Evolutionary conservation across 1,140 invertebrate genomes (phyloP), one percentile per base, ranked within the genome.

Genomic region (Drosophila orena): DNA sequence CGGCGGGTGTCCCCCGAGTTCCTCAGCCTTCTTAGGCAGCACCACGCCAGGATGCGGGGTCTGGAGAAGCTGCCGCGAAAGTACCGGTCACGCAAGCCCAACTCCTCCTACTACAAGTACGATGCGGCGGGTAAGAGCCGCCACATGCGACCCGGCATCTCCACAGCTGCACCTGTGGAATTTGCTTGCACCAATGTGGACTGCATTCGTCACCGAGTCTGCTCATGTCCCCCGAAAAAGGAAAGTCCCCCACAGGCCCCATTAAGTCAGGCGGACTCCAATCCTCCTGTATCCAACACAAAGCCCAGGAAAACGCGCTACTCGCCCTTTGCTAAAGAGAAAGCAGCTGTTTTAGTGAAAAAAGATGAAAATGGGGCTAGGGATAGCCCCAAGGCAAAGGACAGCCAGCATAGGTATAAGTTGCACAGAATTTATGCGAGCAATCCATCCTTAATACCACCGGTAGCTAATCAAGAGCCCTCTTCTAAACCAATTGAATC

Each of bases 31-130:
- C 49, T 75, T 2, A 37, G 55, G 27, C 54, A 73, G 7, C 30
- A 75, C 35, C 35, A 75, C 1, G 34, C 10, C 22, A 53, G 30
- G 14, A 35, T 15, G n/a, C 40, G 6, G 20, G 38, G 30, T 6
- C 7, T 60, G 2, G 27, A 35, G 12, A 35, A 47, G 7, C n/a
- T 52, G 37, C 37, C 14, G 6, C 17, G 40, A 2, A 43, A 55
- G 20, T 50, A 44, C 7, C 46, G 38, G 1, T 22, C 7, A 0
- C 15, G 27, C 12, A 42, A 40, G 40, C 69, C 47, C 3, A 65
- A 34, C 15, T 75, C 58, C n/a, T 30, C 52, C 10, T 65, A 58
- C 15, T 75, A 75, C 53, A 73, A 73, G 4, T 75, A 65, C 34
- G 46, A 73, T 44, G n/a, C 17, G 10, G 27, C 3, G 4, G 46